These are phyloP conservation scores for Mico argentatus DNA, from an alignment of 2,797 vertebrate genomes.

Conservation along the genomic window DNA sequence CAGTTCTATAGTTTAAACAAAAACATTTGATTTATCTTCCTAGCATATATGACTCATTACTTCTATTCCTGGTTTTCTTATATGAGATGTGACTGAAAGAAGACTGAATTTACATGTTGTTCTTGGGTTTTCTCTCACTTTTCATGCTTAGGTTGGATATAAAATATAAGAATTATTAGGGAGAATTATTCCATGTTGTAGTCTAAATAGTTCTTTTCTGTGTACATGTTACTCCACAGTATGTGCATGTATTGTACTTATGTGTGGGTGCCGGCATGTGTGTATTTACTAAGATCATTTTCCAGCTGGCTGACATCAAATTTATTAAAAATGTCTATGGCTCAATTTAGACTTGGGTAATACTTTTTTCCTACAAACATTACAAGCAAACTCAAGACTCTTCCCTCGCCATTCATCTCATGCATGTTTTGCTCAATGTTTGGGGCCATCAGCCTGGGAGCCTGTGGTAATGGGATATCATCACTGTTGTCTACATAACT, in stretches of 20 bases:
- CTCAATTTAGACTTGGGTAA: background rate
- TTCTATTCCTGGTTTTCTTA: background rate
- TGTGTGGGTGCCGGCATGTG: rapidly evolving
- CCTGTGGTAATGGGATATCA: background rate
- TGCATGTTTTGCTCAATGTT: background rate
- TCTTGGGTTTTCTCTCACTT: background rate
- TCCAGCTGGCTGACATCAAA: background rate
- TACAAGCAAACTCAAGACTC: background rate
- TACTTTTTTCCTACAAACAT: background rate
- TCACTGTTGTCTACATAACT: background rate
- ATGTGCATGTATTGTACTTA: background rate
- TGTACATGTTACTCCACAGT: background rate
- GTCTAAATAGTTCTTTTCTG: background rate
- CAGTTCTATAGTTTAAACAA: background rate
- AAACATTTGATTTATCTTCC: background rate
- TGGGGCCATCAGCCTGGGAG: too few species aligned
- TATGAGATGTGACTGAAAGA: background rate
- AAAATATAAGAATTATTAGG: background rate
- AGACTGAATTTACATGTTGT: background rate
- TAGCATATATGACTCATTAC: background rate
- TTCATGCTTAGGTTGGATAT: background rate
- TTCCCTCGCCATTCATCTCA: background rate
- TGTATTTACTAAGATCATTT: background rate
- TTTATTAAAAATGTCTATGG: background rate
- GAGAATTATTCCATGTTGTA: background rate